Conservation (phyloP, 2,113 vertebrate species). For the Saimiri boliviensis region DNA sequence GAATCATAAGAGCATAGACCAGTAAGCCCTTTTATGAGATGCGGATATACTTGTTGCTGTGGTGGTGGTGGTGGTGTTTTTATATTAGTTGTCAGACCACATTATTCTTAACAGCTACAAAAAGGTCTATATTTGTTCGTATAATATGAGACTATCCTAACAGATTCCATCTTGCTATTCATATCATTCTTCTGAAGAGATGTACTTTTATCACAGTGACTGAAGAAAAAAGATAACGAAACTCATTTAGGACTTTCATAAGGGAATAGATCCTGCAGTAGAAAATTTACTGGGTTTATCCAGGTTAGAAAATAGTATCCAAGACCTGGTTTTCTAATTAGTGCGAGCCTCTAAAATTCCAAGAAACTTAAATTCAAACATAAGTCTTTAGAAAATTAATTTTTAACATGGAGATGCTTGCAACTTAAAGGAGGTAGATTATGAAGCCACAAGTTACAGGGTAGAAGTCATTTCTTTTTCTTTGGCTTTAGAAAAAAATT, state of each 20-base stretch:
- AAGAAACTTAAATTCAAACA: constrained; percentile 17
- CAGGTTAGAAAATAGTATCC: not conserved
- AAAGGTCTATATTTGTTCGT: not conserved
- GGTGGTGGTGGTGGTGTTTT: not conserved
- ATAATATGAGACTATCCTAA: not conserved
- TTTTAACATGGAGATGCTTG: constrained; percentile 1
- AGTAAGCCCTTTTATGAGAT: constrained; percentile 25
- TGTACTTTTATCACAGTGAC: not conserved
- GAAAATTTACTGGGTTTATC: constrained; percentile 7
- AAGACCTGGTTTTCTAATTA: not conserved
- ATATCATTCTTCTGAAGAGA: constrained; percentile 7
- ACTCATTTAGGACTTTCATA: not conserved
- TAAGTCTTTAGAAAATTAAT: constrained; percentile 21
- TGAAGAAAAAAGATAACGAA: not conserved
- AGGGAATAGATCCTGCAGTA: not conserved
- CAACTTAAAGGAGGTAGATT: constrained; percentile 36
- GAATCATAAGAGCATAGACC: not conserved
- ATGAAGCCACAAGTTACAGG: not conserved
- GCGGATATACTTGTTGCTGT: not conserved
- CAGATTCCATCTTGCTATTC: not conserved
- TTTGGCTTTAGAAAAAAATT: not conserved
- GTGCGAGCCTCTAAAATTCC: not conserved
- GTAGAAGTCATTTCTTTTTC: constrained; percentile 1
- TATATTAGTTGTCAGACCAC: not conserved
- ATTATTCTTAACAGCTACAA: not conserved